Evolutionary conservation across 2,888 invertebrate species (phyloP).

Genomic region (Siphonodentalium dalli): DNA sequence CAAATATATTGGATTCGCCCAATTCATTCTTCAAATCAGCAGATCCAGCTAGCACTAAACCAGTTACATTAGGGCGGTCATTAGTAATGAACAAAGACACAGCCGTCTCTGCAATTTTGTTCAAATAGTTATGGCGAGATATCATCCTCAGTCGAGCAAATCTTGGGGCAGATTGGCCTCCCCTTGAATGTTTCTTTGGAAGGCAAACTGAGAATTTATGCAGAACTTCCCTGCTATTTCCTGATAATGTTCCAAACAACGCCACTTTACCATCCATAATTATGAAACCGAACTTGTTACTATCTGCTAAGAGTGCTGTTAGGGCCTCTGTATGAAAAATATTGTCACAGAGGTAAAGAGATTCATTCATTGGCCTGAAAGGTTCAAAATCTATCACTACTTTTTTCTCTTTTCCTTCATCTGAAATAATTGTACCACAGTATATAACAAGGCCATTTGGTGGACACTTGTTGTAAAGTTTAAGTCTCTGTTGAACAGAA

Average conservation of each 20-base stretch:
- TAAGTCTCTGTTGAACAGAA: conserved; percentile 98
- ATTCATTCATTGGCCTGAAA: conserved; percentile 99
- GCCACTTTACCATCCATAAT: conserved; percentile 99
- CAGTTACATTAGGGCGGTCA: conserved; percentile 95
- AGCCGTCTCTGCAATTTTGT: conserved; percentile 95
- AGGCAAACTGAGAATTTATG: conserved; percentile 97
- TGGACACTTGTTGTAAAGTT: conserved; percentile 99
- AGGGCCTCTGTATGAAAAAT: conserved; percentile 81
- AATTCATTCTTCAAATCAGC: conserved; percentile 99
- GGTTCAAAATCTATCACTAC: conserved; percentile 99
- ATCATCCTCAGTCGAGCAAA: conserved; percentile 99
- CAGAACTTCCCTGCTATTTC: conserved; percentile 87
- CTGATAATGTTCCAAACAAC: conserved; percentile 95
- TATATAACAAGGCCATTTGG: conserved; percentile 99
- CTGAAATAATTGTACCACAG: conserved; percentile 99
- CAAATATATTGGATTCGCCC: conserved; percentile 99
- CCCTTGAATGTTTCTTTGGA: conserved; percentile 99
- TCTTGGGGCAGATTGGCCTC: conserved; percentile 98
- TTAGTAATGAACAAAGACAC: conserved; percentile 95
- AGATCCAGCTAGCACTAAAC: conserved; percentile 95
- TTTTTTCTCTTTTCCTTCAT: conserved; percentile 99
- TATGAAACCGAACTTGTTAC: conserved; percentile 99
- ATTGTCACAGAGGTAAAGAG: conserved; percentile 98
- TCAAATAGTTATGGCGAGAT: conserved; percentile 97
- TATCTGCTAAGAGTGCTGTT: conserved; percentile 93